phyloP scores from a whole-genome alignment of 2,113 vertebrate genomes.

The Acrocephalus arundinaceus region DNA sequence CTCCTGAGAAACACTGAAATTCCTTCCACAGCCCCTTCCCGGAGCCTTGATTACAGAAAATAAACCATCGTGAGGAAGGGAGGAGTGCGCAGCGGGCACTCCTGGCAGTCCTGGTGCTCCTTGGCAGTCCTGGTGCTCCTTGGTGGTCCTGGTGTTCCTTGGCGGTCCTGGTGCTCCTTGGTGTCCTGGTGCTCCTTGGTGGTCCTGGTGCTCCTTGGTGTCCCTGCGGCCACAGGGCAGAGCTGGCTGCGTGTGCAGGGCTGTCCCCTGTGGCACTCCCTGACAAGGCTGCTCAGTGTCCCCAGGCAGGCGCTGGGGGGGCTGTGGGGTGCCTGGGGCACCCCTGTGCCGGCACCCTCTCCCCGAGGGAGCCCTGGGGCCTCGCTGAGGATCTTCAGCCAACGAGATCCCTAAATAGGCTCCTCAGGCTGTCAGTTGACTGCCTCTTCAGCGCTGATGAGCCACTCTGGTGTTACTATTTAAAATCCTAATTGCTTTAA shows the following conservation, averaged over 20 bases:
- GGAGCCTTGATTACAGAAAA: neutral
- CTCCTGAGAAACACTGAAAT: neutral
- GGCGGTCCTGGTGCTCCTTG: neutral
- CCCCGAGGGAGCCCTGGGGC: neutral
- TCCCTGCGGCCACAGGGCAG: neutral
- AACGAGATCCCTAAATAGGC: constrained; percentile 33
- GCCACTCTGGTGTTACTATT: constrained; percentile 60
- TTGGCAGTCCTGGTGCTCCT: neutral
- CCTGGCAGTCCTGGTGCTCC: neutral
- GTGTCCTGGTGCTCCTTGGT: neutral
- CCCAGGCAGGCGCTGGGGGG: rapidly evolving
- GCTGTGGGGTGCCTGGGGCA: neutral
- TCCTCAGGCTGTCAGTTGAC: constrained; percentile 50
- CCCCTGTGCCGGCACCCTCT: neutral
- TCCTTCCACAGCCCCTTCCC: neutral
- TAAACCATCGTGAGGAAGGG: neutral
- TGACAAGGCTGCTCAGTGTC: neutral
- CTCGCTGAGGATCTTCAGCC: neutral
- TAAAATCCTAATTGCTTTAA: constrained; percentile 61
- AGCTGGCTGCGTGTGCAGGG: rapidly evolving
- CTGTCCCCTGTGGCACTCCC: neutral
- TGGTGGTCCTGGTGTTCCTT: neutral
- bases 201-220: neutral
- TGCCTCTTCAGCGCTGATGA: constrained; percentile 60
- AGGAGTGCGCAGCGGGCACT: neutral